Conservation (phyloP, 2,113 vertebrate genomes). For the Antechinus flavipes region DNA sequence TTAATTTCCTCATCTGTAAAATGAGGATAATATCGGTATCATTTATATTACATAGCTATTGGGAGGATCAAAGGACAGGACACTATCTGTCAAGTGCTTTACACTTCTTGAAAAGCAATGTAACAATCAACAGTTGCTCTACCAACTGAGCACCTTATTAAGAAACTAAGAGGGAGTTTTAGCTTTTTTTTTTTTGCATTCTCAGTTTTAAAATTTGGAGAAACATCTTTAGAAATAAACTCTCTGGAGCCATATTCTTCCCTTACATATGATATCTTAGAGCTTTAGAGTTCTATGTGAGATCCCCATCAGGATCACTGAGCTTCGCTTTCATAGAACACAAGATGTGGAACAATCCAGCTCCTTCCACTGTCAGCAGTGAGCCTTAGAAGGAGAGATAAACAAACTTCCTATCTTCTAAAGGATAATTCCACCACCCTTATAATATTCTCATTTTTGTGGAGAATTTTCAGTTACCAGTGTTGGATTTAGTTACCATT, state of each 20-base stretch:
- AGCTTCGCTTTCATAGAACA: not conserved
- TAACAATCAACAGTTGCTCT: not conserved
- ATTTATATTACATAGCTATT: not conserved
- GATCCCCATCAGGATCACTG: not conserved
- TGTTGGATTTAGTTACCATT: constrained; percentile 10
- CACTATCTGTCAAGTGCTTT: not conserved
- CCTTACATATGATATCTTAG: not conserved
- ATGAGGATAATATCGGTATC: not conserved
- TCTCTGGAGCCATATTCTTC: not conserved
- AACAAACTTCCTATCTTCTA: not conserved
- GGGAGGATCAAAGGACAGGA: not conserved
- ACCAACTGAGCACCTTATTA: not conserved
- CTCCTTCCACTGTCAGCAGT: not conserved
- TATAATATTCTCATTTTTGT: not conserved
- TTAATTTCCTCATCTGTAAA: not conserved
- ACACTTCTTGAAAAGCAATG: not conserved
- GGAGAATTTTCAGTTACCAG: not conserved
- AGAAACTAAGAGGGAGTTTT: not conserved
- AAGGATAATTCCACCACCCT: not conserved
- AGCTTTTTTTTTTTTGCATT: not conserved
- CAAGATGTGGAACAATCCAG: not conserved
- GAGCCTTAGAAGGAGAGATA: not conserved
- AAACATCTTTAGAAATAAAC: not conserved
- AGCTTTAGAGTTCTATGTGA: not conserved
- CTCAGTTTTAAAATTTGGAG: not conserved